Base-by-base conservation (phyloP, 2,888 invertebrate species). In the Eupeodes latifasciatus region DNA sequence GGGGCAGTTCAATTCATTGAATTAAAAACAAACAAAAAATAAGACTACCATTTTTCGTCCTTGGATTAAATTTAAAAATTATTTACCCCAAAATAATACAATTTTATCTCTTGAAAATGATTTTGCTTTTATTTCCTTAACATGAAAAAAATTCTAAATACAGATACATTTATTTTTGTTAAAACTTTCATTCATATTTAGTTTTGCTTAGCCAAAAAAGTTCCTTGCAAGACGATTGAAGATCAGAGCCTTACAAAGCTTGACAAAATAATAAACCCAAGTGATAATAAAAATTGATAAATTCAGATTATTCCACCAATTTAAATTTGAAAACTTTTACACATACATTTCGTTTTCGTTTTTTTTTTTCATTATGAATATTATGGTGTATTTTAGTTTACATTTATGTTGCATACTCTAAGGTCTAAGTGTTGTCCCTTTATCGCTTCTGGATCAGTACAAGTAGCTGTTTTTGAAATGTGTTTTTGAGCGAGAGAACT, bases 71-170 rank as follows among this genome's bases (percentile, higher is more conserved):
- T 36, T 36, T 36, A 36, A 36, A 36, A 36, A 36, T 36, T 36
- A 10, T 47, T 47, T 47, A 19, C 19, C 12, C 11, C 53, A n/a
- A 57, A 51, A 64, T 64, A 72, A 83, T 36, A 57, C 55, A 66
- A 47, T 7, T 59, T 51, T 44, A 19, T 87, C 83, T 66, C 64
- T 69, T 81, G 84, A 81, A 88, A 83, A 74, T 64, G 51, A 19
- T 80, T 75, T 84, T 6, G 78, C 67, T 55, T 80, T 86, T 87
- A 80, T 76, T 83, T 77, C 53, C 81, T 88, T 88, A 88, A 88
- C 85, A 81, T 88, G 74, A 81, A 84, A 88, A 86, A 78, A 84
- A 87, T 78, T 85, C 81, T 88, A 74, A 88, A 84, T 84, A 88
- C 88, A 88, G 78, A 88, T 84, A 88, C 85, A 88, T 81, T 87